phyloP scores from a whole-genome alignment of 53 echinoderm and acorn worm species.

The Crossaster papposus region DNA sequence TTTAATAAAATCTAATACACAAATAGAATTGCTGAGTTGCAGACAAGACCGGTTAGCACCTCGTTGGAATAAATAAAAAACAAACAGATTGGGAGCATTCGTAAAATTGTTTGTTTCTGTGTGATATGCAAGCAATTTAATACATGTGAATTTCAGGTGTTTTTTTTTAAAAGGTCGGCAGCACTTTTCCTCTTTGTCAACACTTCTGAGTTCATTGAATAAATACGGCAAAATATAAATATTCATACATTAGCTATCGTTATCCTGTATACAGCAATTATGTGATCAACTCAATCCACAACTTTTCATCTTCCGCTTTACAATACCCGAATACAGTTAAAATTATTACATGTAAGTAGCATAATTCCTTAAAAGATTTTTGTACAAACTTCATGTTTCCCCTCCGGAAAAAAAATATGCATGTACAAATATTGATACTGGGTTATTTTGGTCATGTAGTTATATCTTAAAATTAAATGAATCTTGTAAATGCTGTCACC shows the following conservation, averaged over 20 bases:
- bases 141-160: slow-evolving; percentile 34
- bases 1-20: slow-evolving; percentile 17
- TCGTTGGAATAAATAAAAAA: not conserved
- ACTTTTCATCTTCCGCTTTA: not conserved
- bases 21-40: slow-evolving; percentile 21
- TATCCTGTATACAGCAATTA: not conserved
- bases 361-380: not conserved
- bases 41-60: not conserved
- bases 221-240: slow-evolving; percentile 57
- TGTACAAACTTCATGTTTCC: slow-evolving; percentile 15
- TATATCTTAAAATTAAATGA: not conserved
- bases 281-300: not conserved
- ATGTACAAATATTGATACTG: not conserved
- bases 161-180: slow-evolving; percentile 2
- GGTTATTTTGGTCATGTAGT: too few species aligned
- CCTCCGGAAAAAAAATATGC: slow-evolving; percentile 28
- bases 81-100: not conserved
- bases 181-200: slow-evolving; percentile 7
- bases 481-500: not conserved
- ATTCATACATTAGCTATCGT: not conserved
- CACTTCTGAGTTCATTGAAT: slow-evolving; percentile 6
- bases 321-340: slow-evolving; percentile 52
- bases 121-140: not conserved
- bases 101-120: not conserved
- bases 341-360: slow-evolving; percentile 38